Conservation (phyloP, 2,113 vertebrate genomes). For the Sinocyclocheilus rhinocerous region DNA sequence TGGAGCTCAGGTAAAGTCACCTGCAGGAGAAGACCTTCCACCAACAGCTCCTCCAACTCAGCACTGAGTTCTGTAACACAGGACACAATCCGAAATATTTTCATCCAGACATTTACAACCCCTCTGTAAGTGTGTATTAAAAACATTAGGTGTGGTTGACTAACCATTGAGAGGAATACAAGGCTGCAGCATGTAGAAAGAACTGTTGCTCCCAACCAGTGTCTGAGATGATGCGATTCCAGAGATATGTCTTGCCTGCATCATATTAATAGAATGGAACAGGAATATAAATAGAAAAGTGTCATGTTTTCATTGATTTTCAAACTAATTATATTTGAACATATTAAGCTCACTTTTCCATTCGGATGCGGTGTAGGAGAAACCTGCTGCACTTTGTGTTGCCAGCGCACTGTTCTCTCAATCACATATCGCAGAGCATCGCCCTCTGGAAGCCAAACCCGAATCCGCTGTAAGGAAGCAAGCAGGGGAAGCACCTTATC, state of each 20-base stretch:
- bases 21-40: slow-evolving; percentile 94
- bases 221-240: slow-evolving; percentile 62
- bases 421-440: slow-evolving; percentile 94
- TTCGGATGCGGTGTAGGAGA: slow-evolving; percentile 70
- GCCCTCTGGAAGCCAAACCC: slow-evolving; percentile 91
- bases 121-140: not conserved
- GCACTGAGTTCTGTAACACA: slow-evolving; percentile 77
- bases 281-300: not conserved
- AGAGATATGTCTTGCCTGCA: slow-evolving; percentile 61
- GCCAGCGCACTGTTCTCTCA: slow-evolving; percentile 96
- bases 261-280: not conserved
- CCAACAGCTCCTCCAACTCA: slow-evolving; percentile 91
- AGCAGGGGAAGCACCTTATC: slow-evolving; percentile 90
- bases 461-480: slow-evolving; percentile 91
- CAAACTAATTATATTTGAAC: not conserved
- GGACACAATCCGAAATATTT: not conserved
- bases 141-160: slow-evolving; percentile 52
- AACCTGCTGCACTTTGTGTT: slow-evolving; percentile 89
- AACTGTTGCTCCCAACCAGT: slow-evolving; percentile 79
- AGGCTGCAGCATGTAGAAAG: slow-evolving; percentile 82
- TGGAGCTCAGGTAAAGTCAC: slow-evolving; percentile 94
- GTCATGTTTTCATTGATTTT: not conserved
- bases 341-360: slow-evolving; percentile 48
- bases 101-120: not conserved
- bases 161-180: slow-evolving; percentile 86